Percentiles rank a stretch among this genome's conserved stretches.
These are phyloP conservation scores for Tenthredo mesomela DNA, from an alignment of 2,888 invertebrate genomes.

Conservation along the genomic window DNA sequence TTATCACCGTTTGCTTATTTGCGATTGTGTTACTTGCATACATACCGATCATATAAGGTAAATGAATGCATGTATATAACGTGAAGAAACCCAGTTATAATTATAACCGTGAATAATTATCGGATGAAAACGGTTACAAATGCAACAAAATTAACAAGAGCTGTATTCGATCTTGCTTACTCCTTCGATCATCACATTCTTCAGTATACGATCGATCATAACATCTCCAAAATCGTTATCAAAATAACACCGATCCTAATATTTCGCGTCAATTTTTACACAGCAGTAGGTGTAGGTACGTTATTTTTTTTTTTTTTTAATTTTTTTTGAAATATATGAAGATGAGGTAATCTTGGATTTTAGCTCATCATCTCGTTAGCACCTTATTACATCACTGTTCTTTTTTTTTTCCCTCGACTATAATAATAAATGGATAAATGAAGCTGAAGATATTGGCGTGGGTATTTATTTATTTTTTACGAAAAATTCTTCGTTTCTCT, in stretches of 20 bases:
- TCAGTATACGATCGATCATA: background rate
- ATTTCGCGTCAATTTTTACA: background rate
- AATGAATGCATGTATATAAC: background rate
- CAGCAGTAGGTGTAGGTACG: background rate
- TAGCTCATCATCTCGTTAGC: slow-evolving; percentile 34
- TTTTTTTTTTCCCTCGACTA: background rate
- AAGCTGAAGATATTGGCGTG: background rate
- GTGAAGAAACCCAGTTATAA: background rate
- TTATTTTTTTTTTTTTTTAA: no score
- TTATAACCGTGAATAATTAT: background rate
- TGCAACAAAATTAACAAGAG: background rate
- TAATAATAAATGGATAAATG: background rate
- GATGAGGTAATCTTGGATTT: slow-evolving; percentile 53
- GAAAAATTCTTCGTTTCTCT: background rate
- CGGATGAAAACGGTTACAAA: background rate
- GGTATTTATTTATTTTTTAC: background rate
- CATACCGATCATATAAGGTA: background rate
- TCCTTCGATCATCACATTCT: background rate
- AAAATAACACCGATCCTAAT: background rate
- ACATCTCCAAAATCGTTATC: background rate
- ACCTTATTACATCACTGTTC: background rate
- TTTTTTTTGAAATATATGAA: background rate
- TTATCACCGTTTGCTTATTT: slow-evolving; percentile 38
- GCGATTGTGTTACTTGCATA: background rate
- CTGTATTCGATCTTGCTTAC: background rate